Evolutionary conservation across 2,888 invertebrate genomes (phyloP).

Genomic region (Pristionchus exspectatus): DNA sequence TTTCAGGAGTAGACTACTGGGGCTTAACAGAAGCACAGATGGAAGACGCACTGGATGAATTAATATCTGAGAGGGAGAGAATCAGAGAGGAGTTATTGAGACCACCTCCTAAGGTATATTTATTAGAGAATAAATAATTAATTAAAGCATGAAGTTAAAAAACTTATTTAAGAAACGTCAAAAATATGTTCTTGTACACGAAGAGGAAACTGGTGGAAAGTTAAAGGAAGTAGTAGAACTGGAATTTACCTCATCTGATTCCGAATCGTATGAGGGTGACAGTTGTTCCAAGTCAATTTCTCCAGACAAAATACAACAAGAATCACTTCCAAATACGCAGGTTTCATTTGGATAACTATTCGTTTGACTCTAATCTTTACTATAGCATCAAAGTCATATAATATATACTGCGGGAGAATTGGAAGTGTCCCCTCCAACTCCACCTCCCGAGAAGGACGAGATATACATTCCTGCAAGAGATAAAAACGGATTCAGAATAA

Average conservation of each 20-base stretch:
- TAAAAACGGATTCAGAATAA: constrained; percentile 6
- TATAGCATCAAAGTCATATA: not conserved
- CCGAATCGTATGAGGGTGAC: not conserved
- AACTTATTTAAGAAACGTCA: constrained; percentile 4
- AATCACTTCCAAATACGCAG: not conserved
- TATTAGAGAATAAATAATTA: not conserved
- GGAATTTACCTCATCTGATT: constrained; percentile 1
- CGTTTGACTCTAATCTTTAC: not conserved
- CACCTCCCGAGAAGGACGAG: not conserved
- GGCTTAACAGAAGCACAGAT: constrained; percentile 2
- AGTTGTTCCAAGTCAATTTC: constrained; percentile 6
- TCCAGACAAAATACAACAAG: not conserved
- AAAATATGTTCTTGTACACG: not conserved
- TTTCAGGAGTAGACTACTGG: constrained; percentile 54
- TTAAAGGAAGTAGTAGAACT: not conserved
- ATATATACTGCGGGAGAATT: not conserved
- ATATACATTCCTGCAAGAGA: not conserved
- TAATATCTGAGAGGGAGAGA: constrained; percentile 5
- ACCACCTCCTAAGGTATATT: constrained; percentile 27
- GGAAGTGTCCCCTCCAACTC: not conserved
- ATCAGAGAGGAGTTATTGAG: constrained; percentile 13
- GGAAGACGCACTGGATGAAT: constrained; percentile 12
- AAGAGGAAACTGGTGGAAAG: not conserved
- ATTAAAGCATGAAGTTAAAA: not conserved
- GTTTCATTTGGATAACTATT: not conserved